Base-by-base conservation (phyloP, 2,113 vertebrate species). In the Gulo gulo region DNA sequence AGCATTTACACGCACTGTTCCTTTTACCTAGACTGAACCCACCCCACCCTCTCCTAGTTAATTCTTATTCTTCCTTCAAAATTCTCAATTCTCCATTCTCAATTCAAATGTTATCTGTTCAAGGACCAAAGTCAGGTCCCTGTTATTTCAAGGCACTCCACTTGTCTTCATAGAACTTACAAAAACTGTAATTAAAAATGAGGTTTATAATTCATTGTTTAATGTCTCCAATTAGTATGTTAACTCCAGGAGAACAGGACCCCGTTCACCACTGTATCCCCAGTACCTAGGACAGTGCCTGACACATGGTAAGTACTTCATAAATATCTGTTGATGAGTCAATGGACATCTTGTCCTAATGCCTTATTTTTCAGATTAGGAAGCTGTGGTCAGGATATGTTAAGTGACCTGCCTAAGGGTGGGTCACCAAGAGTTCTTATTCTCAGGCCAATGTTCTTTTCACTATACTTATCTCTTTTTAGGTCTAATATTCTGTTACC, bases 331-430 rank as follows among this genome's bases (percentile, higher is more conserved):
- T 2, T 76, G 36, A 86, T 45, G 26, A 67, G 63, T 86, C 86
- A 96, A 88, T 34, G 59, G 20, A 74, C 59, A 76, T 67, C 10
- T 90, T 90, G 69, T 52, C 34, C 87, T 90, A 93, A 45, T 18
- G 34, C 24, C 69, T 88, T 69, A 79, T 42, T 95, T 63, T 84
- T 57, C 71, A 92, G 73, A 88, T 91, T 45, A 91, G 59, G 21
- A 94, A 92, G 24, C 34, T 36, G 18, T 23, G 1, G 11, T 83
- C 15, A 95, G 83, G 73, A 61, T 29, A 88, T 39, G 26, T 50
- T 69, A 89, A 94, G n/a, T 61, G 86, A 47, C 57, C 74, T 52
- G 82, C n/a, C 67, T 69, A 93, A 96, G 82, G 82, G 24, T 73
- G 20, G 59, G 55, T 83, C 47, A 81, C 20, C n/a, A 81, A 59